phyloP scores from a whole-genome alignment of 2,113 vertebrate genomes.

The Strix uralensis region DNA sequence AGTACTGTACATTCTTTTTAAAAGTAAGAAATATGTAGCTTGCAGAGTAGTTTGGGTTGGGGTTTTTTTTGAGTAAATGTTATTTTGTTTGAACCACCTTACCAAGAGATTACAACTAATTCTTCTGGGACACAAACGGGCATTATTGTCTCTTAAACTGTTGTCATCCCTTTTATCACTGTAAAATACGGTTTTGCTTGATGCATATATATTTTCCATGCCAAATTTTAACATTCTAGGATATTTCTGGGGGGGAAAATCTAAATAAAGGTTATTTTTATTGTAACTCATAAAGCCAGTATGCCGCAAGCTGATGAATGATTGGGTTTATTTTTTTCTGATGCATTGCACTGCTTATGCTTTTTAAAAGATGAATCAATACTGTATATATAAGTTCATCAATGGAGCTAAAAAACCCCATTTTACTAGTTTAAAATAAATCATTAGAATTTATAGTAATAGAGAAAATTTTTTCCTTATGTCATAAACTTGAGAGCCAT shows the following conservation, averaged over 20 bases:
- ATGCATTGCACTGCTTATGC: background rate
- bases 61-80: background rate
- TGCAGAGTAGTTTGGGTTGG: background rate
- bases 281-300: background rate
- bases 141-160: background rate
- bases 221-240: background rate
- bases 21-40: background rate
- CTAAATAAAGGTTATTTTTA: constrained; percentile 6
- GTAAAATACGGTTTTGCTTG: background rate
- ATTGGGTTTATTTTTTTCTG: background rate
- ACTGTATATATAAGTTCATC: background rate
- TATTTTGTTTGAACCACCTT: constrained; percentile 30
- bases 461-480: background rate
- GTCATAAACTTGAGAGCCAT: background rate
- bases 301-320: background rate
- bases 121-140: background rate
- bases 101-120: background rate
- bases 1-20: constrained; percentile 47
- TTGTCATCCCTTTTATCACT: background rate
- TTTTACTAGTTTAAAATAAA: constrained; percentile 2
- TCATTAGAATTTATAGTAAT: background rate
- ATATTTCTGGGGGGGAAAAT: background rate
- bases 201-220: background rate
- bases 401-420: background rate
- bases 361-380: background rate